Base-by-base conservation (phyloP, 2,797 vertebrate genomes). In the Astyanax mexicanus region DNA sequence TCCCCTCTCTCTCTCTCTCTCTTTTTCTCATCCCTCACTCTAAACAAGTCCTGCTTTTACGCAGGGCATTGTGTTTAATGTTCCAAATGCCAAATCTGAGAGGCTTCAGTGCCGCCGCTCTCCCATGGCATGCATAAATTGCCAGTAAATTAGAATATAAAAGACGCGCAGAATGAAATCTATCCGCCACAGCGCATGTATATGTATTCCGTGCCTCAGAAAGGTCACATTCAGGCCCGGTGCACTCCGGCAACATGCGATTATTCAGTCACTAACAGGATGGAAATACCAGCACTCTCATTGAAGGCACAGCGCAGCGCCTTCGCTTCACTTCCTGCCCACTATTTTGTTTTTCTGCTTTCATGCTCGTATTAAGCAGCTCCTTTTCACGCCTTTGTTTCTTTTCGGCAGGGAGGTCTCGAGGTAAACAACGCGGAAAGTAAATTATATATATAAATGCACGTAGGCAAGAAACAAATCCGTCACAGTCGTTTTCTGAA, bases 151-250 rank as follows among this genome's bases (percentile, higher is more conserved):
- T 79, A 78, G 80, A 82, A 86, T 83, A 85, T 84, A 86, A 84
- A 85, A 83, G 72, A 81, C 51, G 70, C 51, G 58, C 72, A 76
- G 81, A 86, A 85, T 86, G 78, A 85, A 79, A 86, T 84, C 79
- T 83, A 81, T 83, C 72, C 72, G 75, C 80, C 77, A 76, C 72
- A 69, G 76, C 32, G 44, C 80, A 80, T 84, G 73, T 85, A 81
- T 80, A 85, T 79, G 84, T 83, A 85, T 81, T 77, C 73, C 76
- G 74, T 80, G 80, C 81, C 76, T 75, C 51, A 71, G 77, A 87
- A 86, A 88, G 86, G 88, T 87, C 87, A 88, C 82, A 86, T 84
- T 86, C 83, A 85, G 80, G 77, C 80, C 77, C 71, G 69, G 80
- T 71, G 77, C 47, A 54, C 72, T 78, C 70, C 57, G 69, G 64